Conservation (phyloP, 2,113 vertebrate species). For the Coptodon bakossiorum region DNA sequence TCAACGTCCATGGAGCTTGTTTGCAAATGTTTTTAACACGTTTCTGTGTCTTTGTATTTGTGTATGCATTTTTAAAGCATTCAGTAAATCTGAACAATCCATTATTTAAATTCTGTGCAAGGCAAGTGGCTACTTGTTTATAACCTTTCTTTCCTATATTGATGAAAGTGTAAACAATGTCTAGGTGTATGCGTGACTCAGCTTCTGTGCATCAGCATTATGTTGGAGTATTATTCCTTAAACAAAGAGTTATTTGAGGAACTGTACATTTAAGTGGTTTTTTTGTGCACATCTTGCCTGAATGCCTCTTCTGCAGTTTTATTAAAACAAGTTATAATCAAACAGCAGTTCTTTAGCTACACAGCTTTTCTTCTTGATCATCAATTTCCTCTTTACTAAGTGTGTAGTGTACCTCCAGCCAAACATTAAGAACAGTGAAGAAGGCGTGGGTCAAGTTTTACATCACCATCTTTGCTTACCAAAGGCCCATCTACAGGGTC, state of each 20-base stretch:
- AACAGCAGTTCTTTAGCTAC: not conserved
- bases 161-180: not conserved
- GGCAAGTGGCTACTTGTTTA: not conserved
- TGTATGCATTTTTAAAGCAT: not conserved
- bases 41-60: not conserved
- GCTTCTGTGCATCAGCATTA: not conserved
- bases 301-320: not conserved
- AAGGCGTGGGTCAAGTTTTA: not conserved
- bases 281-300: not conserved
- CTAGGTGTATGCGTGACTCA: not conserved
- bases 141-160: not conserved
- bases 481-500: not conserved
- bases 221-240: not conserved
- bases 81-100: not conserved
- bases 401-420: not conserved
- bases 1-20: not conserved
- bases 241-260: not conserved
- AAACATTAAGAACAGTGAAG: not conserved
- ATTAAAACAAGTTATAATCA: not conserved
- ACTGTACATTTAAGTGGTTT: not conserved
- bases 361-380: not conserved
- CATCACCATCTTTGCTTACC: conserved; percentile 7
- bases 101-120: conserved; percentile 1
- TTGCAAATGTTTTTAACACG: not conserved
- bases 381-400: not conserved